Conservation (phyloP, 2,888 invertebrate genomes). For the Actias luna region DNA sequence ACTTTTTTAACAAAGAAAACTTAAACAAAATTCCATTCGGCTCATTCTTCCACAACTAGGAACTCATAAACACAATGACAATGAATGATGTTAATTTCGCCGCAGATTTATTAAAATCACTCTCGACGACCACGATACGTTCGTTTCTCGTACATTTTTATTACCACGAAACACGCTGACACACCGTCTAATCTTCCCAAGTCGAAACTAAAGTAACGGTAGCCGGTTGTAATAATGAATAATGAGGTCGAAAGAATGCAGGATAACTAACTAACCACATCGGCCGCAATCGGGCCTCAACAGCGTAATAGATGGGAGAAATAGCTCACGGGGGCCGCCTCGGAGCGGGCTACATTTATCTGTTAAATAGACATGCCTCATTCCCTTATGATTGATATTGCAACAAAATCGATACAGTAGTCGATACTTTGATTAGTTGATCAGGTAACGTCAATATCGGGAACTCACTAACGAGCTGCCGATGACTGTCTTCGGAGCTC, state of each 20-base stretch:
- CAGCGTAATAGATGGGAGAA: conserved; percentile 21
- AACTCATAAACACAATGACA: conserved; percentile 17
- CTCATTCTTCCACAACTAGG: conserved; percentile 9
- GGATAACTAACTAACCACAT: conserved; percentile 24
- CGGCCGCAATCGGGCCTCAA: conserved; percentile 22
- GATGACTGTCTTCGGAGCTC: conserved; percentile 3
- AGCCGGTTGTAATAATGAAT: conserved; percentile 74
- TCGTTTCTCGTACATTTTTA: background rate
- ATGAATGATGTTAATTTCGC: conserved; percentile 13
- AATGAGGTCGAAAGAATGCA: conserved; percentile 65
- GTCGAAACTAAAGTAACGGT: conserved; percentile 51
- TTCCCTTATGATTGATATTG: conserved; percentile 66
- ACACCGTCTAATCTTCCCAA: conserved; percentile 39
- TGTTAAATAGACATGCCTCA: conserved; percentile 55
- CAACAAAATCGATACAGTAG: conserved; percentile 60
- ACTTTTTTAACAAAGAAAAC: too few relatives aligned
- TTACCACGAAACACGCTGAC: conserved; percentile 6
- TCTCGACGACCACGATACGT: conserved; percentile 18
- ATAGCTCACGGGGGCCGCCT: conserved; percentile 8
- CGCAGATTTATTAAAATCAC: conserved; percentile 15
- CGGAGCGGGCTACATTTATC: conserved; percentile 19
- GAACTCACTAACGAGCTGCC: conserved; percentile 8
- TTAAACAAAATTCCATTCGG: background rate
- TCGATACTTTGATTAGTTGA: conserved; percentile 42
- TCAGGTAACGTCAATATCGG: conserved; percentile 13